Percentiles rank a stretch among this genome's conserved stretches.
Evolutionary conservation across 2,888 invertebrate genomes (phyloP).

Genomic region (Lutraria lutraria): DNA sequence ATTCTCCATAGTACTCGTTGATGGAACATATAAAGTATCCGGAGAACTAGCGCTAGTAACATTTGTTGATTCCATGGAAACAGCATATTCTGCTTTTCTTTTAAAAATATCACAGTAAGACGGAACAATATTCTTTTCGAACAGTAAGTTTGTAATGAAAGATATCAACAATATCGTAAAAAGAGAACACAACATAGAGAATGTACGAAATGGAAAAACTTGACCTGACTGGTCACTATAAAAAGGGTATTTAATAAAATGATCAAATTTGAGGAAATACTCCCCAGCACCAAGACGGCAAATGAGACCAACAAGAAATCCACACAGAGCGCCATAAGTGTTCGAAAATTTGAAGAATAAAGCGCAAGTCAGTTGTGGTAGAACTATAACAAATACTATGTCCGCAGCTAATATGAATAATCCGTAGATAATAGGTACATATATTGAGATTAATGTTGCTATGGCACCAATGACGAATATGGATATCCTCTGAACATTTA

Average conservation of each 20-base stretch:
- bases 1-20: background rate
- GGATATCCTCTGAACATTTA: constrained; percentile 76
- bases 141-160: constrained; percentile 55
- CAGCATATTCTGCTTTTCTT: background rate
- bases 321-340: constrained; percentile 78
- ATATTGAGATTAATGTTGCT: constrained; percentile 77
- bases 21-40: background rate
- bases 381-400: constrained; percentile 82
- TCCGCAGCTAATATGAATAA: constrained; percentile 83
- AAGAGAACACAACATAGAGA: constrained; percentile 94
- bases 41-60: background rate
- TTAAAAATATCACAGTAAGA: constrained; percentile 37
- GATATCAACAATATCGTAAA: constrained; percentile 72
- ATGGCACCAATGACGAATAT: constrained; percentile 74
- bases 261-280: constrained; percentile 92
- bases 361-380: constrained; percentile 82
- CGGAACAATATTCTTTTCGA: constrained; percentile 45
- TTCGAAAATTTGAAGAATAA: constrained; percentile 77
- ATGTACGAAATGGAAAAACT: constrained; percentile 97
- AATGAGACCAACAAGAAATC: constrained; percentile 91
- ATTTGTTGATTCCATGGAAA: constrained; percentile 10
- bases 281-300: constrained; percentile 95
- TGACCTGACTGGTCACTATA: constrained; percentile 90
- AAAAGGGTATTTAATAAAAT: constrained; percentile 94
- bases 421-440: constrained; percentile 77